phyloP scores from a whole-genome alignment of 2,797 vertebrate genomes.

The Rhinichthys osculus region DNA sequence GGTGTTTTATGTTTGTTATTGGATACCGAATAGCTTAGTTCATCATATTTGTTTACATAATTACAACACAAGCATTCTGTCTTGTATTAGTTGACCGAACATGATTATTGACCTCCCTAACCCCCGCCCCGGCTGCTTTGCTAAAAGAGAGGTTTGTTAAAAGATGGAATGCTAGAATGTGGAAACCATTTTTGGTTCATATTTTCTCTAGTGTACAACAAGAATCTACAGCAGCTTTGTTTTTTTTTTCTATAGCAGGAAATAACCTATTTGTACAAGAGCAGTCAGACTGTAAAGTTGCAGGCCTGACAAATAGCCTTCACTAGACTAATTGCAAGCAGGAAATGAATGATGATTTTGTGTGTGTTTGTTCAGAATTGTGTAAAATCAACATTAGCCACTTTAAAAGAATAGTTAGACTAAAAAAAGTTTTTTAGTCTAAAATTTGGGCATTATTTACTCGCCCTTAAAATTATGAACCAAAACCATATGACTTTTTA shows the following conservation, averaged over 20 bases:
- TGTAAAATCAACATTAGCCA: not conserved
- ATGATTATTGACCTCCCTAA: constrained; percentile 64
- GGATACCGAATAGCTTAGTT: constrained; percentile 55
- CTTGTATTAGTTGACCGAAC: constrained; percentile 46
- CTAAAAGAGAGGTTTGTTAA: constrained; percentile 55
- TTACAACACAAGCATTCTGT: constrained; percentile 57
- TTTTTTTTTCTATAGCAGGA: constrained; percentile 70
- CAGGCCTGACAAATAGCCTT: constrained; percentile 74
- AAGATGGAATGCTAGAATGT: constrained; percentile 51
- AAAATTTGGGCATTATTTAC: not conserved
- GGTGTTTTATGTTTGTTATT: constrained; percentile 59
- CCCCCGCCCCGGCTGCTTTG: constrained; percentile 17
- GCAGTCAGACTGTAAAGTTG: constrained; percentile 64
- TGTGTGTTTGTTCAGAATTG: not conserved
- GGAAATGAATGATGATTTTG: constrained; percentile 69
- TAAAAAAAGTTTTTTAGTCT: not conserved
- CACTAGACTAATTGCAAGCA: constrained; percentile 76
- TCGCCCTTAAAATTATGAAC: not conserved
- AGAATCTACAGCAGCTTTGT: constrained; percentile 38
- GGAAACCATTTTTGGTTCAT: constrained; percentile 34
- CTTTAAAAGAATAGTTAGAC: not conserved
- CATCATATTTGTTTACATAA: constrained; percentile 70
- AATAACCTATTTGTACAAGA: constrained; percentile 75
- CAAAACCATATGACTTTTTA: not conserved
- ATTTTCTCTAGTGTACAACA: constrained; percentile 14